These are phyloP conservation scores for Sminthurinus aureus DNA, from an alignment of 2,888 invertebrate genomes.

Conservation along the genomic window DNA sequence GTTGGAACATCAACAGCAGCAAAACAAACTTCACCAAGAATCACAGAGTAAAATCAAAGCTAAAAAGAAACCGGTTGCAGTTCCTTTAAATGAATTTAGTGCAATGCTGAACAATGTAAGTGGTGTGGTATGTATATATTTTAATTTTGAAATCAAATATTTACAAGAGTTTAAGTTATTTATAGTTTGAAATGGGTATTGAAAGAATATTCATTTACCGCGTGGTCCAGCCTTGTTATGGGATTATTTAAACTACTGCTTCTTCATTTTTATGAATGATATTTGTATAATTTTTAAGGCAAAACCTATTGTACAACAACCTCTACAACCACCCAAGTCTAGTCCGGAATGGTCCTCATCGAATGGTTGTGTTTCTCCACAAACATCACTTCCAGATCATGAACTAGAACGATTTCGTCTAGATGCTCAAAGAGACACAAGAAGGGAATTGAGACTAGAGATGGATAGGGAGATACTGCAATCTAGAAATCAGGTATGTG, in stretches of 20 bases:
- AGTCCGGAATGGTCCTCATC: slow-evolving; percentile 31
- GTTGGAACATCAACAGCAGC: slow-evolving; percentile 73
- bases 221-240: too few relatives aligned
- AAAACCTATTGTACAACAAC: slow-evolving; percentile 16
- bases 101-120: slow-evolving; percentile 61
- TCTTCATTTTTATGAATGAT: too few relatives aligned
- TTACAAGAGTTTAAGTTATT: too few relatives aligned
- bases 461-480: slow-evolving; percentile 44
- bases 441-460: slow-evolving; percentile 51
- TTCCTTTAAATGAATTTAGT: slow-evolving; percentile 79
- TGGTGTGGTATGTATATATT: too few relatives aligned
- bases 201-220: too few relatives aligned
- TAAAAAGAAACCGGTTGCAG: slow-evolving; percentile 72
- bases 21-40: slow-evolving; percentile 45
- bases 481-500: slow-evolving; percentile 41
- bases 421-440: slow-evolving; percentile 54
- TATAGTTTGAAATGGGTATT: too few relatives aligned
- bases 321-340: neutral
- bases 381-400: slow-evolving; percentile 37
- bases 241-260: too few relatives aligned
- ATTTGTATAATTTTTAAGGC: slow-evolving; percentile 22
- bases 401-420: slow-evolving; percentile 47
- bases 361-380: slow-evolving; percentile 47
- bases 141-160: too few relatives aligned
- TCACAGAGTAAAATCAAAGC: slow-evolving; percentile 66